Conservation (phyloP, 2,797 vertebrate species). For the Pachyuromys duprasi region DNA sequence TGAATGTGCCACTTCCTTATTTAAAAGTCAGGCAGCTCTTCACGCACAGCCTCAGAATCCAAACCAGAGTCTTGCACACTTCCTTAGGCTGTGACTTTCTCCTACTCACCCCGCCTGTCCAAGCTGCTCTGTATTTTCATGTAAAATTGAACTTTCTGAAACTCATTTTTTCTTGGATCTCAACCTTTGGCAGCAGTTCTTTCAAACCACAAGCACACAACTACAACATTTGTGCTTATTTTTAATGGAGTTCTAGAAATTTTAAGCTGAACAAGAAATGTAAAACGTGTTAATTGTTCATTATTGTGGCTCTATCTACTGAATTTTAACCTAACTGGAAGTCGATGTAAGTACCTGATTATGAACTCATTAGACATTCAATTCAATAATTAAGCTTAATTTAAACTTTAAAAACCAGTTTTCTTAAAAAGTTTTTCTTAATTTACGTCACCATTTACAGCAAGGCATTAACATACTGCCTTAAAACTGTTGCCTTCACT, state of each 20-base stretch:
- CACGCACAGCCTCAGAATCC: background rate
- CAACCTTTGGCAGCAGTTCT: background rate
- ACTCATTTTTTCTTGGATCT: background rate
- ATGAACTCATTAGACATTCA: background rate
- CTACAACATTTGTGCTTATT: background rate
- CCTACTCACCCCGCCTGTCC: background rate
- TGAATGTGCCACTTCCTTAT: background rate
- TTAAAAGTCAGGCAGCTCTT: background rate
- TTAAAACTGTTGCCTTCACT: background rate
- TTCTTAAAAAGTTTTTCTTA: conserved; percentile 44
- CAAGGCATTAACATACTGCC: background rate
- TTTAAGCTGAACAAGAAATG: conserved; percentile 25
- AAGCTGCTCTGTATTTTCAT: background rate
- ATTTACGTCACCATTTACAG: conserved; percentile 46
- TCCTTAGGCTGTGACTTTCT: background rate
- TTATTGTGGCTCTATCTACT: conserved; percentile 2
- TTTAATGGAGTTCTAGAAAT: conserved; percentile 33
- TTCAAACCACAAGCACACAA: background rate
- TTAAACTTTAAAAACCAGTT: conserved; percentile 21
- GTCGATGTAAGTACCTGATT: conserved; percentile 13
- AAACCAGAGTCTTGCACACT: too few relatives aligned
- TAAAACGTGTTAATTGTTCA: background rate
- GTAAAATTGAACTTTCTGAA: background rate
- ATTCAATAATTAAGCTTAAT: conserved; percentile 26
- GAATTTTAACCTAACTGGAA: conserved; percentile 31